A percentile compares a stretch with the other conserved stretches of the same genome.
Evolutionary conservation across 1,140 invertebrate genomes (phyloP).

Genomic region (Zaprionus ornatus): DNA sequence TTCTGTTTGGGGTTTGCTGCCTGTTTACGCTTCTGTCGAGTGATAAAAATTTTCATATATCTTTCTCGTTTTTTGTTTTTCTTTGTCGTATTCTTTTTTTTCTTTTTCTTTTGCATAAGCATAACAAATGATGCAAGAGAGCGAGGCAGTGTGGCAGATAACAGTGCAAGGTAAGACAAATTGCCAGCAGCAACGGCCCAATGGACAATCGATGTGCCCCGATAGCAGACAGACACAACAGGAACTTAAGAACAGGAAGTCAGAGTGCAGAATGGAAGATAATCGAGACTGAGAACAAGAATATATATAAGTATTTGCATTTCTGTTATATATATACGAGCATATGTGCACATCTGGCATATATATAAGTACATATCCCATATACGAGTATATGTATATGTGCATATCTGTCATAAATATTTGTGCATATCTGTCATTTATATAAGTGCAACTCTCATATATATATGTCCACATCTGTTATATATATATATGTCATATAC

Average conservation of each 20-base stretch:
- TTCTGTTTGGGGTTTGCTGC: background rate
- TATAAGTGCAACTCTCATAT: no score
- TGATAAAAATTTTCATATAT: slow-evolving; percentile 55
- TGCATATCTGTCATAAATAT: no score
- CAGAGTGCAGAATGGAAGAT: background rate
- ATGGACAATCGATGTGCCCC: slow-evolving; percentile 18
- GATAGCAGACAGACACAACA: slow-evolving; percentile 3
- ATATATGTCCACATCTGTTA: no score
- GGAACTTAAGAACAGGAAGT: background rate
- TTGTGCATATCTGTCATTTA: no score
- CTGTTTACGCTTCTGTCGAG: slow-evolving; percentile 45
- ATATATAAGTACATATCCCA: no score
- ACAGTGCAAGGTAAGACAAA: slow-evolving; percentile 39
- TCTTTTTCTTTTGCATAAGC: slow-evolving; percentile 51
- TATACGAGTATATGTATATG: no score
- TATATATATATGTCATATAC: no score
- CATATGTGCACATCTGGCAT: no score
- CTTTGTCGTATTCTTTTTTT: slow-evolving; percentile 1
- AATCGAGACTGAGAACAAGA: background rate
- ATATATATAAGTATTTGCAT: no score
- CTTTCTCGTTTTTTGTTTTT: background rate
- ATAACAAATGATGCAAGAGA: slow-evolving; percentile 63
- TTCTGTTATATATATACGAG: no score
- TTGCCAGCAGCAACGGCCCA: background rate
- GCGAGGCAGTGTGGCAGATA: slow-evolving; percentile 14